Evolutionary conservation across 2,113 vertebrate genomes (phyloP).

Genomic region (Bubo blakistoni): DNA sequence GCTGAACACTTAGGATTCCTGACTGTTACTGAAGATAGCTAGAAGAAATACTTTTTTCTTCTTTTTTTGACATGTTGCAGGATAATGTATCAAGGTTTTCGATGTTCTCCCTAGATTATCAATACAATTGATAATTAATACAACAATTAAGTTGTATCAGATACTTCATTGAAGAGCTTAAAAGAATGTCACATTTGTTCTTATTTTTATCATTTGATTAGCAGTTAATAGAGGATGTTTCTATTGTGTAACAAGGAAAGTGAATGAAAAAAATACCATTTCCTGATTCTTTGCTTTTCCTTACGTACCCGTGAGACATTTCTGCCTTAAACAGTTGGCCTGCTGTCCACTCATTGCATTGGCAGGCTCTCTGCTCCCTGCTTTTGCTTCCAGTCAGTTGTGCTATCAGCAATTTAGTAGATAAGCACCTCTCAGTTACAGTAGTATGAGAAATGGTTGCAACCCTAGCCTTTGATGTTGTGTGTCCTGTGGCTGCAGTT

Average conservation of each 20-base stretch:
- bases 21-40: neutral
- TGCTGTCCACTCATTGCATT: neutral
- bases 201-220: neutral
- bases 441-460: neutral
- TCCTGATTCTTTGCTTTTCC: neutral
- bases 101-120: neutral
- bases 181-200: neutral
- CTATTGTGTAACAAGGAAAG: neutral
- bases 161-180: neutral
- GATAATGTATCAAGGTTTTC: neutral
- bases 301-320: neutral
- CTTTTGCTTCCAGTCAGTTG: neutral
- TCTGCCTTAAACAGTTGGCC: neutral
- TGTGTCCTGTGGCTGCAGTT: neutral
- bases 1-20: neutral
- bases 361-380: neutral
- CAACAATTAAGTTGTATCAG: rapidly evolving
- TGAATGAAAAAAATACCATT: neutral
- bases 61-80: neutral
- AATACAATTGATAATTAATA: too few relatives aligned
- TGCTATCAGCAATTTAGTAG: neutral
- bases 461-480: neutral
- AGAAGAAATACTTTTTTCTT: neutral
- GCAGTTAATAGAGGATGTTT: neutral
- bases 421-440: neutral